Base-by-base conservation (phyloP, 2,113 vertebrate genomes). In the Phylloscopus trochiloides region DNA sequence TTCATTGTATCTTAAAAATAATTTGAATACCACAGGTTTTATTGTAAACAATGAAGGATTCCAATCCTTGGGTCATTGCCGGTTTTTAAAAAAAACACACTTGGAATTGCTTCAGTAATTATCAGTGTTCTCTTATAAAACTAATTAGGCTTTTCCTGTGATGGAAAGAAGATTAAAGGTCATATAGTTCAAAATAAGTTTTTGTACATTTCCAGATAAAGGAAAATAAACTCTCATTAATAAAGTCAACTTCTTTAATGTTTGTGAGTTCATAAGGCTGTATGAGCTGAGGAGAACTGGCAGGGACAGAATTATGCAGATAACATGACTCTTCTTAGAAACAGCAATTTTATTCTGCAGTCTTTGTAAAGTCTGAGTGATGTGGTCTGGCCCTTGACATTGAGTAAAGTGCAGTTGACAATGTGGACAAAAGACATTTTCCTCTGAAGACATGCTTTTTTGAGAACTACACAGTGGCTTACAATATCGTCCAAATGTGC, bases 141-240 rank as follows among this genome's bases (percentile, higher is more conserved):
- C 91, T 94, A 97, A 96, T 87, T 92, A 92, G 70, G 80, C 90
- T 91, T 97, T 96, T 96, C 94, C 94, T 92, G 94, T 85, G 87
- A 47, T 91, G 91, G 73, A 94, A 96, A 87, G 57, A 89, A 91
- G 87, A 94, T 96, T 94, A 96, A 91, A 95, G 89, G 96, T 95
- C 84, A 61, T 68, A 61, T 28, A 91, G 73, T 95, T 94, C 84
- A 91, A 87, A 94, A 72, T 73, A 90, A 76, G 51, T 45, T 92
- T 92, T 94, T 70, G 61, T 34, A 65, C 34, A 17, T 57, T 84
- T 68, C n/a, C 52, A 82, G 63, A 81, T 84, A 63, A 91, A 91
- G 65, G 68, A 89, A 95, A 95, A 92, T 89, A 73, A 94, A 88
- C 58, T 86, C n/a, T 63, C n/a, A 65, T 92, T 93, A 96, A 88